Conservation (phyloP, 2,888 invertebrate species). For the Lasiommata megera region DNA sequence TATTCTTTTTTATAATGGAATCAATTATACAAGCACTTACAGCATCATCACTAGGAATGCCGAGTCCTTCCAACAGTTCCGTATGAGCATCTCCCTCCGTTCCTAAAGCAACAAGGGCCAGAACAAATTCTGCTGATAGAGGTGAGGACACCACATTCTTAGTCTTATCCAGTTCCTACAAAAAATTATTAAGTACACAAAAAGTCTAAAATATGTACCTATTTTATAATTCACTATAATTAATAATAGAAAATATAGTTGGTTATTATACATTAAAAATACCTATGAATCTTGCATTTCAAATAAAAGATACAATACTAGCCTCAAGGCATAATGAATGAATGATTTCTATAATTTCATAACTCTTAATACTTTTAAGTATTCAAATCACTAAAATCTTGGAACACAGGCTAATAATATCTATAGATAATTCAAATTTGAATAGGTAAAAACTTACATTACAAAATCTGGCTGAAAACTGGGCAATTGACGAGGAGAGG, state of each 20-base stretch:
- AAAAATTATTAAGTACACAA: not conserved
- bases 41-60: conserved; percentile 54
- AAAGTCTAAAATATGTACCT: not conserved
- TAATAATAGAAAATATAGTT: no score
- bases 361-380: no score
- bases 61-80: conserved; percentile 58
- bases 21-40: conserved; percentile 46
- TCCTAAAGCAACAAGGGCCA: conserved; percentile 68
- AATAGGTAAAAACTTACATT: conserved; percentile 60
- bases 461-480: conserved; percentile 72
- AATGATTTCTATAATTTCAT: no score
- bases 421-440: no score
- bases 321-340: no score
- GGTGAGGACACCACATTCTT: conserved; percentile 75
- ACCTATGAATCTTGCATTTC: no score
- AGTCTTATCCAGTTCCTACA: conserved; percentile 60
- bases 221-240: no score
- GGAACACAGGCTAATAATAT: no score
- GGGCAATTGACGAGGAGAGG: conserved; percentile 58
- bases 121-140: conserved; percentile 69
- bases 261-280: no score
- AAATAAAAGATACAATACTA: no score
- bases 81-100: conserved; percentile 57
- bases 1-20: not conserved
- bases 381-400: no score